Evolutionary conservation across 2,797 vertebrate species (phyloP), one percentile per base, ranked within the genome.

Genomic region (Capromys pilorides): DNA sequence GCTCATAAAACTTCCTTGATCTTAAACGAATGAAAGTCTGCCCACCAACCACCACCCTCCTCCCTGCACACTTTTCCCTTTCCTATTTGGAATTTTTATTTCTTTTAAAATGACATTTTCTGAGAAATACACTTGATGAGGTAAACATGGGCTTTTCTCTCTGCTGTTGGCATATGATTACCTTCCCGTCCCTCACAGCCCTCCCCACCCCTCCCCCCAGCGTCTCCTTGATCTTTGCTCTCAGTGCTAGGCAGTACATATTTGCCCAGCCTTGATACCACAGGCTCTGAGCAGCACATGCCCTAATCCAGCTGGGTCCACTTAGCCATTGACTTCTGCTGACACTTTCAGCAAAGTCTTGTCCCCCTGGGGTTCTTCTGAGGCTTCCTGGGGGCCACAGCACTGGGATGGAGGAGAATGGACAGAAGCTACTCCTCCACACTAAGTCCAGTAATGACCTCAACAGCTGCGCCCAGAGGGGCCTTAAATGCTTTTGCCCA

Each of bases 261-360:
- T 97, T 96, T 97, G 81, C 49, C 78, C 54, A 41, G 94, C 39
- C 94, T 97, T 96, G 95, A 2, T 24, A 24, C 91, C 80, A 75
- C 96, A 90, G 62, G 91, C 66, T 64, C 89, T 69, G 54, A 84
- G 95, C 90, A 97, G 94, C n/a, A 64, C 89, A 78, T 85, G 83
- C 78, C 96, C 95, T 97, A 90, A 95, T 94, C 95, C 78, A 97
- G 95, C 96, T 97, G 97, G 97, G 96, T 97, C 93, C 96, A 96
- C 64, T 95, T 85, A 90, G 61, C 92, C 94, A 90, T 33, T 95
- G 79, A 91, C 93, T 95, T 77, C 64, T 83, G 36, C 79, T 97
- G 97, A 98, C 94, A 93, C 97, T 97, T 97, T 0, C 0, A 89
- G 85, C 87, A 97, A 97, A 87, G 86, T 77, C 61, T 54, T 33